Base-by-base conservation (phyloP, 2,888 invertebrate species). In the Drosophila prolongata region DNA sequence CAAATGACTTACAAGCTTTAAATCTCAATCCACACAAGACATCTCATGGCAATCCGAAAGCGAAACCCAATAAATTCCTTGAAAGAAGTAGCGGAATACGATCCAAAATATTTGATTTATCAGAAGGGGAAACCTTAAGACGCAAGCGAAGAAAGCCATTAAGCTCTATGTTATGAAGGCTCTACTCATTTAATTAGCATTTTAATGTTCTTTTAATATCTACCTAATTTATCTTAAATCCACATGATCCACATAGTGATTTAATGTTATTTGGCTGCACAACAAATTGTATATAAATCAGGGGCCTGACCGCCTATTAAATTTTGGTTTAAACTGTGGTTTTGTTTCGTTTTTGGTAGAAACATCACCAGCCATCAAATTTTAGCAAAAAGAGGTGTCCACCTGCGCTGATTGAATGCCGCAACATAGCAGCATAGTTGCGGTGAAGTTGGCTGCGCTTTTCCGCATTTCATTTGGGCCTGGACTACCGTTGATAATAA, bases 401-500 rank as follows among this genome's bases (percentile, higher is more conserved):
- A 34, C 55, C 55, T 44, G 30, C 37, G 34, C 34, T 16, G 57
- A 52, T 49, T 40, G 11, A 16, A 42, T 46, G 50, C 67, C 65
- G 50, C 65, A 56, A 52, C 38, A 61, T 47, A 65, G 67, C 65
- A 67, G 43, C 49, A 67, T 50, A 40, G 56, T 55, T 67, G 67
- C 50, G 65, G 65, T 27, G 5, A 4, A 13, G 11, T 44, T 38
- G 44, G 38, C 30, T 43, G 56, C 56, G 42, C 43, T 50, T 38
- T 56, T 55, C 43, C 44, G 34, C 16, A 16, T 53, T 40, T 62
- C 30, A 62, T 49, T 59, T 27, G 42, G 55, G 37, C 34, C 35
- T 24, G 14, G 3, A 9, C n/a, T 16, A 14, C 30, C 53, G 44
- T 27, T 16, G 37, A 50, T 44, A 27, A 38, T 38, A 43, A 50